Conservation (phyloP, 30 jellyfish, hydroid and myxozoan genomes). For the Turritopsis dohrnii region DNA sequence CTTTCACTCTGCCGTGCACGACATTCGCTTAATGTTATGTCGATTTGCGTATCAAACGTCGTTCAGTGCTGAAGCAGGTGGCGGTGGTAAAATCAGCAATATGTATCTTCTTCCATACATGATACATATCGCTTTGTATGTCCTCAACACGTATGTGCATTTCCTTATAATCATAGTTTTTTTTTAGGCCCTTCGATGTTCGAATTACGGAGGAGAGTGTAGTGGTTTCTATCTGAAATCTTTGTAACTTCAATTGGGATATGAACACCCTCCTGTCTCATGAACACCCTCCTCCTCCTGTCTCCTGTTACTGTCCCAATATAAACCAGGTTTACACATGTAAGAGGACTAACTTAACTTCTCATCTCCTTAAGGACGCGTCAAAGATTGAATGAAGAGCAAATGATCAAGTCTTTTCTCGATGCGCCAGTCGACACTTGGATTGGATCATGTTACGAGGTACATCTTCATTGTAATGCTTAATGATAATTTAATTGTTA, state of each 20-base stretch:
- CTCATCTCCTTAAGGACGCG: constrained; percentile 53
- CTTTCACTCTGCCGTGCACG: constrained; percentile 79
- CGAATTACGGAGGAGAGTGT: no score
- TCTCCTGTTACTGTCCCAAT: no score
- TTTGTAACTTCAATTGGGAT: no score
- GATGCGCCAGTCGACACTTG: constrained; percentile 66
- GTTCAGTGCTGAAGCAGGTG: constrained; percentile 86
- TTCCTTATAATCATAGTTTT: neutral
- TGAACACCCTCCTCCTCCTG: neutral
- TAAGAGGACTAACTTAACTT: neutral
- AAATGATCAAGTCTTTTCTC: constrained; percentile 52
- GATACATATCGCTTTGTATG: constrained; percentile 76
- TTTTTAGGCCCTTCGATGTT: neutral
- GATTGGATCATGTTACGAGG: constrained; percentile 80
- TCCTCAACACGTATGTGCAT: constrained; percentile 73
- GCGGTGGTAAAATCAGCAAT: constrained; percentile 95
- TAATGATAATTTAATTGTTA: no score
- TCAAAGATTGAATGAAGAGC: constrained; percentile 81
- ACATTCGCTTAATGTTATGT: constrained; percentile 56
- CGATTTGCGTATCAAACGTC: constrained; percentile 87
- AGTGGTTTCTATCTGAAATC: no score
- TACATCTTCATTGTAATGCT: no score
- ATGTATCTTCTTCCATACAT: constrained; percentile 78
- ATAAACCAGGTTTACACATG: no score
- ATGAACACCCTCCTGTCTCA: neutral